Base-by-base conservation (phyloP, 2,888 invertebrate species). In the Diogma glabrata region DNA sequence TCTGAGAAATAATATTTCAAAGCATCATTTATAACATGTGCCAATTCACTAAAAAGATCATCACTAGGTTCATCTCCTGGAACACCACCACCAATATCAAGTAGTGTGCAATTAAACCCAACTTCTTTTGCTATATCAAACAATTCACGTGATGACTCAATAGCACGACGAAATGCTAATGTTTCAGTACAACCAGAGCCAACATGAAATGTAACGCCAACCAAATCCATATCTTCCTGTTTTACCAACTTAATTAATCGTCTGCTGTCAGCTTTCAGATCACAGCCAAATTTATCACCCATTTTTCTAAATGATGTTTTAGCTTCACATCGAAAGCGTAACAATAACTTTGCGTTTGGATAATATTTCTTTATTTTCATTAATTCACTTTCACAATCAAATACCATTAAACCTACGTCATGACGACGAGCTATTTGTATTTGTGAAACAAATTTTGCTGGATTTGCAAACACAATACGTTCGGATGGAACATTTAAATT, bases 11-110 rank as follows among this genome's bases (percentile, higher is more conserved):
- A 82, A 54, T 78, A 75, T 54, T 85, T 82, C 57, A 99, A 69
- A 0, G 93, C 83, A 10, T 70, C 63, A 69, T 91, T 92, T 55
- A 97, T 78, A 58, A 87, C 79, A 12, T 73, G 73, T 2, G 91
- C 83, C 8, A 43, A 22, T 14, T 20, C 20, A 43, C 23, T 23
- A 83, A 81, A 73, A 86, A 81, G 49, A 77, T 75, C 59, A 92
- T 82, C 50, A 8, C 20, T 79, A 76, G 22, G 82, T 72, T 59
- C 77, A 58, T 77, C 77, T 33, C 94, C 94, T 2, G 92, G 89
- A 75, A 87, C 96, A 45, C 96, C 95, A 1, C 91, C 91, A 14
- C 92, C 93, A 63, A 96, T 78, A 70, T 96, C 92, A 53, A 96
- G 73, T 50, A 96, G 68, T 49, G 75, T 75, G 67, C 91, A 84